These are phyloP conservation scores for Haliclona indistincta DNA, from an alignment of 37 sponge, comb jelly and placozoan genomes.

Conservation along the genomic window DNA sequence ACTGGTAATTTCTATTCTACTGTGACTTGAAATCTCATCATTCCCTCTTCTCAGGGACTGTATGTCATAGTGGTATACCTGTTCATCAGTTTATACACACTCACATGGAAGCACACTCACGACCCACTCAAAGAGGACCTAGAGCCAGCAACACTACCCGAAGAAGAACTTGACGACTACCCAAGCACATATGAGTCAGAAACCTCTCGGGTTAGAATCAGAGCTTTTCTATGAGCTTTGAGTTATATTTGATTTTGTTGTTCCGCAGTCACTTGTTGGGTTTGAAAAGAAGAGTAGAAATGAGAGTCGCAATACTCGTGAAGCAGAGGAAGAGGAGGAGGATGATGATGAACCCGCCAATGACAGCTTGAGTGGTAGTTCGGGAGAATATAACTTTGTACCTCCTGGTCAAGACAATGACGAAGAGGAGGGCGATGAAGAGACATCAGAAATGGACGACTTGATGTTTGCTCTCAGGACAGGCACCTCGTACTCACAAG, in stretches of 20 bases:
- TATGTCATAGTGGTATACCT: slow-evolving; percentile 61
- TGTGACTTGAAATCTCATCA: neutral
- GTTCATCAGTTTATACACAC: slow-evolving; percentile 64
- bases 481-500: slow-evolving; percentile 26
- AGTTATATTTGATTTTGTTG: no score
- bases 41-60: slow-evolving; percentile 38
- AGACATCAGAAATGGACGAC: slow-evolving; percentile 65
- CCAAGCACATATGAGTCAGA: slow-evolving; percentile 19
- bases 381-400: neutral
- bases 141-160: slow-evolving; percentile 46
- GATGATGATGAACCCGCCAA: neutral
- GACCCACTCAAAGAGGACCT: slow-evolving; percentile 51
- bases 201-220: no score
- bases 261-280: no score
- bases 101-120: slow-evolving; percentile 59
- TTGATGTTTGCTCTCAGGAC: slow-evolving; percentile 79
- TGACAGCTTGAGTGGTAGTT: neutral
- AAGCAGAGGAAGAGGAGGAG: neutral
- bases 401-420: neutral
- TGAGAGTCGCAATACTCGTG: neutral
- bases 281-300: no score
- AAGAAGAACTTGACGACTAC: slow-evolving; percentile 13
- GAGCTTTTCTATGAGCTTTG: no score
- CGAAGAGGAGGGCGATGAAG: slow-evolving; percentile 14
- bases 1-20: slow-evolving; percentile 34